Evolutionary conservation across 2,888 invertebrate species (phyloP).

Genomic region (Leptopilina drosophilae): DNA sequence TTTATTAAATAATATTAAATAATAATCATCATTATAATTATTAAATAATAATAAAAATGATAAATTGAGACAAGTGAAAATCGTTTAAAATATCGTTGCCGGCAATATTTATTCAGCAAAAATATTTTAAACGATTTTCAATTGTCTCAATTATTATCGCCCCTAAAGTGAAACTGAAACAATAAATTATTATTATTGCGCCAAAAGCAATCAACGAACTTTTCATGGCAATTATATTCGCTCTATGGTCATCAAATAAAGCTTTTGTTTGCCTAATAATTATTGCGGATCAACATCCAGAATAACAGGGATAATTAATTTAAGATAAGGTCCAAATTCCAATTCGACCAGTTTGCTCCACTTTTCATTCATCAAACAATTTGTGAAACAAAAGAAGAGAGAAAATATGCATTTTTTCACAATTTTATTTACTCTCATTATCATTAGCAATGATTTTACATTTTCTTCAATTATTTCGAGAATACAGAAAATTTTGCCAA

Average conservation of each 20-base stretch:
- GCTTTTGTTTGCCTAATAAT: constrained; percentile 24
- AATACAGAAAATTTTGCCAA: too few species aligned
- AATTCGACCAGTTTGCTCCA: background rate
- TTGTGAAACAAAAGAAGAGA: too few species aligned
- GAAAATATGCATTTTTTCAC: too few species aligned
- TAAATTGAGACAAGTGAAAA: background rate
- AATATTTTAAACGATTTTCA: background rate
- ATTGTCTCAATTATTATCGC: background rate
- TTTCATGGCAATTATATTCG: constrained; percentile 10
- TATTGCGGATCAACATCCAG: background rate
- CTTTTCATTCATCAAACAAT: too few species aligned
- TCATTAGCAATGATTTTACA: too few species aligned
- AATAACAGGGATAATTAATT: constrained; percentile 2
- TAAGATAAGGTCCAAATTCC: constrained; percentile 5
- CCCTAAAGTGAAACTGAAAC: background rate
- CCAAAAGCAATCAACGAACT: constrained; percentile 45
- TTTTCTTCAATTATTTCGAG: too few species aligned
- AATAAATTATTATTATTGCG: constrained; percentile 48
- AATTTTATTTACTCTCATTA: too few species aligned
- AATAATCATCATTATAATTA: too few species aligned
- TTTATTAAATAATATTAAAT: too few species aligned
- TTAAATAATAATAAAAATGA: too few species aligned
- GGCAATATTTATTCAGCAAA: too few species aligned
- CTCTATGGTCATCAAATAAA: constrained; percentile 5
- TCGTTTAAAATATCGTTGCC: background rate